These are phyloP conservation scores for Oncorhynchus keta DNA, from an alignment of 2,113 vertebrate genomes.

Conservation along the genomic window DNA sequence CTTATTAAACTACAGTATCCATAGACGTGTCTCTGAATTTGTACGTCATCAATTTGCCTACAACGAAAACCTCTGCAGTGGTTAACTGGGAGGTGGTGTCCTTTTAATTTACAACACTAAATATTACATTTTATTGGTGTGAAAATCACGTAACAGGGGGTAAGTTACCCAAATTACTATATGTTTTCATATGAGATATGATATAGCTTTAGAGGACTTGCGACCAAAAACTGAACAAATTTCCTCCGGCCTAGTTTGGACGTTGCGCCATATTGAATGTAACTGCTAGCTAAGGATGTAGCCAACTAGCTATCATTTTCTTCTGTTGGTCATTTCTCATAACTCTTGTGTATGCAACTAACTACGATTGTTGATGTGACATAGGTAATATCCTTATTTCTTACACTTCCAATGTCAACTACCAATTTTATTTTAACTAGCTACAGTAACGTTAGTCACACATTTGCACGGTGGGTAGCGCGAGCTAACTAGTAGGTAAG, in stretches of 20 bases:
- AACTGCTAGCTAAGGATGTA: background rate
- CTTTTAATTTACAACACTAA: conserved; percentile 45
- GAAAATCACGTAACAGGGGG: conserved; percentile 33
- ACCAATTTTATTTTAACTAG: background rate
- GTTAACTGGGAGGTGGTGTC: conserved; percentile 59
- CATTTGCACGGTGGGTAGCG: too few species aligned
- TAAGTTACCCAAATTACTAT: conserved; percentile 23
- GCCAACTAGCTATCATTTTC: background rate
- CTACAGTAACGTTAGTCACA: too few species aligned
- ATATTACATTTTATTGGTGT: conserved; percentile 13
- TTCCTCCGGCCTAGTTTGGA: conserved; percentile 45
- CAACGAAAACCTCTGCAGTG: conserved; percentile 34
- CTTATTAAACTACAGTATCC: conserved; percentile 28
- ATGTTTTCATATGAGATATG: background rate
- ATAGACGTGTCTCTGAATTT: background rate
- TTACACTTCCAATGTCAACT: background rate
- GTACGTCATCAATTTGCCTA: conserved; percentile 21
- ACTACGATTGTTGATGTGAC: background rate
- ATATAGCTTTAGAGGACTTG: too few species aligned
- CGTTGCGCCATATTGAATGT: conserved; percentile 66
- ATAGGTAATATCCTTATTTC: background rate
- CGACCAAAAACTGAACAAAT: background rate
- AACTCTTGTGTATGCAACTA: background rate
- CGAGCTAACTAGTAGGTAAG: too few species aligned
- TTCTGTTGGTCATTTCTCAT: background rate